Evolutionary conservation across 2,113 vertebrate species (phyloP).

Genomic region (Blennius ocellaris): DNA sequence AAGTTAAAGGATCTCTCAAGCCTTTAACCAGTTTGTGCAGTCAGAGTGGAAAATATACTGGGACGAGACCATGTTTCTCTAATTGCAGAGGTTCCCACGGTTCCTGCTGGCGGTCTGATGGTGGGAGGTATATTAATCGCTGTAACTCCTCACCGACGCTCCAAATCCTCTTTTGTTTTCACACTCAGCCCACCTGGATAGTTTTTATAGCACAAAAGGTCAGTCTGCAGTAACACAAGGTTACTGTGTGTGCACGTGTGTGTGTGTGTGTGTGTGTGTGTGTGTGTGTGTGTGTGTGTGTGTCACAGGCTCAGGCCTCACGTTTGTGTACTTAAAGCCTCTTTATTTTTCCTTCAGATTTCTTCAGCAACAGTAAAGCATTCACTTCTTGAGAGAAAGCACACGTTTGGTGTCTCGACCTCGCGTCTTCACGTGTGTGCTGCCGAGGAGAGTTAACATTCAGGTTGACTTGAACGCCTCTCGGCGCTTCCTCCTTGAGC

Average conservation of each 20-base stretch:
- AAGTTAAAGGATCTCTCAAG: too few relatives aligned
- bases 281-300: not conserved
- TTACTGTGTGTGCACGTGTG: slow-evolving; percentile 13
- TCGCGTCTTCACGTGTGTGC: slow-evolving; percentile 32
- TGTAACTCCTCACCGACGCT: slow-evolving; percentile 62
- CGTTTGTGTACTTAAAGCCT: slow-evolving; percentile 48
- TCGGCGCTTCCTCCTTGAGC: too few relatives aligned
- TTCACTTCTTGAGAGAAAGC: slow-evolving; percentile 45
- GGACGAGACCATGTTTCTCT: slow-evolving; percentile 36
- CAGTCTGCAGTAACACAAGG: slow-evolving; percentile 54
- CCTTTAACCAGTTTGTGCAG: slow-evolving; percentile 25
- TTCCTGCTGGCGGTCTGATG: slow-evolving; percentile 64
- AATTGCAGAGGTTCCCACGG: slow-evolving; percentile 72
- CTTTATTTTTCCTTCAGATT: slow-evolving; percentile 25
- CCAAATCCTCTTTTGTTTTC: slow-evolving; percentile 71
- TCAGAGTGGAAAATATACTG: slow-evolving; percentile 27
- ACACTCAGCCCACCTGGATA: slow-evolving; percentile 65
- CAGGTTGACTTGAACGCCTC: too few relatives aligned
- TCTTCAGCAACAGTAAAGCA: slow-evolving; percentile 61
- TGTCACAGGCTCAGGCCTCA: slow-evolving; percentile 9
- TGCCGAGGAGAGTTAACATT: slow-evolving; percentile 55
- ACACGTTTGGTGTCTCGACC: slow-evolving; percentile 36
- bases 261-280: slow-evolving; percentile 4
- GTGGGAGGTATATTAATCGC: slow-evolving; percentile 81
- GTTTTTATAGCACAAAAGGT: slow-evolving; percentile 59